Evolutionary conservation across 2,888 invertebrate species (phyloP).

Genomic region (Lampropteryx suffumata): DNA sequence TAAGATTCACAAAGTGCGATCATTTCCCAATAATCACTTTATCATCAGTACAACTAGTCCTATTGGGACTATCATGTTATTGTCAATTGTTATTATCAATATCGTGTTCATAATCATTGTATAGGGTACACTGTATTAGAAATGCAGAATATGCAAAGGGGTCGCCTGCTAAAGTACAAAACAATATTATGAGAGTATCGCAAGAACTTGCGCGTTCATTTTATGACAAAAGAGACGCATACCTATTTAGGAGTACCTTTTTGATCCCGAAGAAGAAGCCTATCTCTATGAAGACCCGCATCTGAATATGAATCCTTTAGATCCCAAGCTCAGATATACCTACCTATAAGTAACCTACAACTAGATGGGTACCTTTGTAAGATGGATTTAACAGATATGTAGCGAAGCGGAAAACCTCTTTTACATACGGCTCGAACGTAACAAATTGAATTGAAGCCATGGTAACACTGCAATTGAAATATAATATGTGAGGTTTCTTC

Average conservation of each 20-base stretch:
- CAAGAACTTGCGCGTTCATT: no score
- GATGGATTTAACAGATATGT: constrained; percentile 12
- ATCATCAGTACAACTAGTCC: no score
- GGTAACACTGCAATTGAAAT: constrained; percentile 10
- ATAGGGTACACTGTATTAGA: no score
- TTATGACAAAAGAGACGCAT: not conserved
- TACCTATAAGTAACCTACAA: not conserved
- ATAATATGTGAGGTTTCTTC: constrained; percentile 14
- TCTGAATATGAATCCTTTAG: constrained; percentile 23
- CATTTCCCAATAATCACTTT: no score
- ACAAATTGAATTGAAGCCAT: constrained; percentile 26
- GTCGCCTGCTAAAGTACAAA: no score
- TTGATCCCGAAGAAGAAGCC: constrained; percentile 15
- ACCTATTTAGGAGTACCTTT: constrained; percentile 8
- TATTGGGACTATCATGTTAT: no score
- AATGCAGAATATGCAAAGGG: no score
- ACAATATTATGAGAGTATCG: no score
- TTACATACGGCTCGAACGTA: not conserved
- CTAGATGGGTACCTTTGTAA: not conserved
- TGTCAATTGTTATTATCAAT: no score
- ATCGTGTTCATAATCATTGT: no score
- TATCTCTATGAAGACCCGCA: constrained; percentile 21
- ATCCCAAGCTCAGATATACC: constrained; percentile 2
- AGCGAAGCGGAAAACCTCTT: constrained; percentile 4
- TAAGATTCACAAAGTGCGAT: no score